phyloP scores from a whole-genome alignment of 2,797 vertebrate species.

The Sphenopsis melanotis region DNA sequence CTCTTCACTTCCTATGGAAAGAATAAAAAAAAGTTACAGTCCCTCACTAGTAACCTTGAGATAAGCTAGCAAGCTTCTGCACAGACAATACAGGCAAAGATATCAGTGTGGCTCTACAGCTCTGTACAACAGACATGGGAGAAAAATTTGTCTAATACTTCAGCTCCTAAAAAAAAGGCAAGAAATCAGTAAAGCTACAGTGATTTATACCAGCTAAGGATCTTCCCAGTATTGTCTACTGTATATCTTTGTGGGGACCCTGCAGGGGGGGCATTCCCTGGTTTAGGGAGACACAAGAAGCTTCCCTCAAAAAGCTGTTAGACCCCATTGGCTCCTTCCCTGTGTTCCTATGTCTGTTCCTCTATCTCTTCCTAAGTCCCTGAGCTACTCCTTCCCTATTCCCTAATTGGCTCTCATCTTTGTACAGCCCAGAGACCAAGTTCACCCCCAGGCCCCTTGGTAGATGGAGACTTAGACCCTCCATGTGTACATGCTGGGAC shows the following conservation, averaged over 20 bases:
- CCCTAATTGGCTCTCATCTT: neutral
- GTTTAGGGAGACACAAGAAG: neutral
- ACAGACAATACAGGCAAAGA: neutral
- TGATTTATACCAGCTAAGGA: neutral
- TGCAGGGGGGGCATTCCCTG: fast-evolving
- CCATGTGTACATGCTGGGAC: no score
- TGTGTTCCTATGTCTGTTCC: neutral
- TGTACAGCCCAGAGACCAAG: neutral
- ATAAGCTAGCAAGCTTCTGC: neutral
- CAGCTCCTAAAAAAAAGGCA: neutral
- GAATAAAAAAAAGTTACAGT: neutral
- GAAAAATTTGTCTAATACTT: neutral
- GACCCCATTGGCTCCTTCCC: neutral
- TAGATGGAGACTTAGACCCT: neutral
- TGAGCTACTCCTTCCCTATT: neutral
- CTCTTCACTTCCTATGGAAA: conserved; percentile 7
- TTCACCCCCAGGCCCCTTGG: neutral
- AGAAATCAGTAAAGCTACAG: neutral
- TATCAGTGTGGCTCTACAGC: neutral
- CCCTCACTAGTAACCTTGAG: neutral
- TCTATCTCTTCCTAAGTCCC: neutral
- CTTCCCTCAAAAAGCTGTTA: neutral
- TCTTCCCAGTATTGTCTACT: neutral
- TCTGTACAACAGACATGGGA: neutral
- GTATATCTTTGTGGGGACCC: neutral